Evolutionary conservation across 2,113 vertebrate genomes (phyloP).

Genomic region (Casuarius casuarius): DNA sequence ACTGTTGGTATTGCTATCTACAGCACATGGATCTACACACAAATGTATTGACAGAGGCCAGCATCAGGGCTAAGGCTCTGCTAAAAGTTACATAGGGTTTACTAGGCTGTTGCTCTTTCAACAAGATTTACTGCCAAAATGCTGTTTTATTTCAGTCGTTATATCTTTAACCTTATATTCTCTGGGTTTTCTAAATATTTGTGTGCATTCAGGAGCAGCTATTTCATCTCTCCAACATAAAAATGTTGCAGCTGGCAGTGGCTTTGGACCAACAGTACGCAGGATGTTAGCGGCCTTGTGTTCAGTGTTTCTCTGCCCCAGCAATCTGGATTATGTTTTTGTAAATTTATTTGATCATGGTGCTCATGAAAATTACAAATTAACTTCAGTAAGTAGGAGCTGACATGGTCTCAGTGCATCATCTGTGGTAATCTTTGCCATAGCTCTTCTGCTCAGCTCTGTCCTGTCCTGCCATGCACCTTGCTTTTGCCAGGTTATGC

Average conservation of each 20-base stretch:
- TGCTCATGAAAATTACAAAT: slow-evolving; percentile 9
- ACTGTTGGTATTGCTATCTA: background rate
- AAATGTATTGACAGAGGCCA: background rate
- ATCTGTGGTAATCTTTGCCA: background rate
- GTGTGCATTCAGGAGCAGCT: slow-evolving; percentile 6
- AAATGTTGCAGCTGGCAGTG: slow-evolving; percentile 57
- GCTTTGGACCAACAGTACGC: slow-evolving; percentile 54
- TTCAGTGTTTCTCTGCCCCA: slow-evolving; percentile 31
- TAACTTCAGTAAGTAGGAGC: background rate
- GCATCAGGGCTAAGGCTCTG: background rate
- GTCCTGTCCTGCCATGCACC: fast-evolving
- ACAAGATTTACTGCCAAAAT: background rate
- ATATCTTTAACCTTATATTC: background rate
- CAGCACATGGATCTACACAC: background rate
- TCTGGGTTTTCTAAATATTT: background rate
- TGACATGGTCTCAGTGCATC: background rate
- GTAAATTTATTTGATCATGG: slow-evolving; percentile 51
- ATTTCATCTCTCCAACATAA: slow-evolving; percentile 28
- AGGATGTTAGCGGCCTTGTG: slow-evolving; percentile 56
- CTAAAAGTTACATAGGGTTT: background rate
- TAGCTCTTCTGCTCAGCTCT: background rate
- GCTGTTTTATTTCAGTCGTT: background rate
- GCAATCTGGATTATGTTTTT: slow-evolving; percentile 64
- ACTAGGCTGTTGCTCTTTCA: background rate
- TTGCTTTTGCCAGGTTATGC: background rate